Percentiles rank a stretch among this genome's conserved stretches.
Conservation (phyloP, 2,797 vertebrate genomes). For the Rhinogobio ventralis region DNA sequence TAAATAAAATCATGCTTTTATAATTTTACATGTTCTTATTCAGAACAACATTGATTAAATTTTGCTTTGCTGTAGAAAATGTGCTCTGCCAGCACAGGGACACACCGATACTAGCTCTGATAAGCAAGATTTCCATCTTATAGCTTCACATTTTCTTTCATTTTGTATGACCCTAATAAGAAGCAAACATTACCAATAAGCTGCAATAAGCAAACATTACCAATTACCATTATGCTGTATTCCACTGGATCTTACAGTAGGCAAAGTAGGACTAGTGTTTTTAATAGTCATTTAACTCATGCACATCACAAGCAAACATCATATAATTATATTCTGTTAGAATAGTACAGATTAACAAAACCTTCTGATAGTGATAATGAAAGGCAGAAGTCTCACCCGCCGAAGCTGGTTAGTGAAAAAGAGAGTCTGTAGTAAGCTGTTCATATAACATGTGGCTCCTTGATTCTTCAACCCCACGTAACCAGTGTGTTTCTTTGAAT, state of each 20-base stretch:
- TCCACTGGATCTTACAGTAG: not conserved
- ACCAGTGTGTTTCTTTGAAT: conserved; percentile 99
- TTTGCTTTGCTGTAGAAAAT: not conserved
- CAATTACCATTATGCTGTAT: too few relatives aligned
- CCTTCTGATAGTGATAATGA: not conserved
- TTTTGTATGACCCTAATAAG: not conserved
- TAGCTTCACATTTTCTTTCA: not conserved
- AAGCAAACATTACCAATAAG: not conserved
- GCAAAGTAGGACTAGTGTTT: not conserved
- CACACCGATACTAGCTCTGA: not conserved
- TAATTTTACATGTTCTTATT: not conserved
- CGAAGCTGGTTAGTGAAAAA: conserved; percentile 99
- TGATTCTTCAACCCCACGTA: conserved; percentile 99
- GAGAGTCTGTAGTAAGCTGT: conserved; percentile 97
- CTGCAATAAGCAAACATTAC: not conserved
- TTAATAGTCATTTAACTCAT: not conserved
- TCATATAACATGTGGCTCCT: conserved; percentile 99
- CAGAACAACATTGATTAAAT: not conserved
- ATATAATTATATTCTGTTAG: not conserved
- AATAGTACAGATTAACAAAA: not conserved
- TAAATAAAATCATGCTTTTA: too few relatives aligned
- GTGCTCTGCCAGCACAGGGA: not conserved
- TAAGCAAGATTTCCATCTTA: not conserved
- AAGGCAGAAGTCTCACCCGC: conserved; percentile 80
- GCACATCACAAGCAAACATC: not conserved